Base-by-base conservation (phyloP, 2,113 vertebrate species). In the Actinemys pallida region DNA sequence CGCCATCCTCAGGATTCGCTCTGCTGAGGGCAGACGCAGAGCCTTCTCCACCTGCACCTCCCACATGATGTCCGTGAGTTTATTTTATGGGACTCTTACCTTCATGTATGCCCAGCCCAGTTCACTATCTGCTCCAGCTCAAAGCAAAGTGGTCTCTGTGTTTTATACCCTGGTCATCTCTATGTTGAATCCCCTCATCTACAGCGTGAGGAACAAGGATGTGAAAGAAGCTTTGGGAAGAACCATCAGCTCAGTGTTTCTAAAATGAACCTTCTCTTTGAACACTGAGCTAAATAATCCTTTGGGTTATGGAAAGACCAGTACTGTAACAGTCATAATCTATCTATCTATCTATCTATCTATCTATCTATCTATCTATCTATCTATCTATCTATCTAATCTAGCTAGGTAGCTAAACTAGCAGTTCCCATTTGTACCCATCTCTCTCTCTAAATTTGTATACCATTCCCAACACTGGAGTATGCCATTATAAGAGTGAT, bases 1-100 rank as follows among this genome's bases (percentile, higher is more conserved):
- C 5, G 83, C 95, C 1, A 69, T 92, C 52, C 52, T 92, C 39
- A 10, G 8, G 56, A 96, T 96, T n/a, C 91, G 72, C 1, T 96
- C 93, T 3, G 56, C 62, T 19, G 42, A 86, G 2, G 90, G 95
- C n/a, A 79, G 39, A 6, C 59, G 5, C 22, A 96, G 95, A 52
- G 94, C 87, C 56, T 96, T 94, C 42, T 93, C 95, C 79, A 96
- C 92, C 62, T 93, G 95, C 69, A 94, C 84, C 84, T 93, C 92
- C 29, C 96, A 97, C 54, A 69, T 97, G 27, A 2, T 86, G 1
- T 88, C 95, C 17, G 94, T 96, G 14, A 87, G 79, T 50, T 76
- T 96, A 35, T 96, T 95, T 65, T 94, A 92, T 1, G 57, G 93
- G 1, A 81, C 93, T 49, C 82, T 57, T 24, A 57, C 94, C 83